Conservation (phyloP, 2,888 invertebrate species). For the Agrochola lota region DNA sequence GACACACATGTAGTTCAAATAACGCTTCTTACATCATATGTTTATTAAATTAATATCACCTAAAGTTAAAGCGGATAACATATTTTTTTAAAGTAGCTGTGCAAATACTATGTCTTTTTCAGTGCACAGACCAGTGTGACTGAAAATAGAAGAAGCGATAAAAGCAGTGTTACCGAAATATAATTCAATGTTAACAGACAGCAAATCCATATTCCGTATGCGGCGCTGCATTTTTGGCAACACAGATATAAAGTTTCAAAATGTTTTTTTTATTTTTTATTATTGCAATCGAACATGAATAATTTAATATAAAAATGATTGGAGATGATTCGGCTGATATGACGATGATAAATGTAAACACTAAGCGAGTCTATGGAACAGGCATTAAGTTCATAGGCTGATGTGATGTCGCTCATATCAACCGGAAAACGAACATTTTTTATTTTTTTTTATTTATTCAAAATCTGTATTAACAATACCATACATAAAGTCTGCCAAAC, state of each 20-base stretch:
- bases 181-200: conserved; percentile 77
- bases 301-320: background rate
- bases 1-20: background rate
- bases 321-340: background rate
- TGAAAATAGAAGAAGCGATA: conserved; percentile 61
- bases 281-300: no score
- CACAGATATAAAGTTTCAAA: conserved; percentile 53
- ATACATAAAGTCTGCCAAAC: no score
- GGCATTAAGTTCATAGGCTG: background rate
- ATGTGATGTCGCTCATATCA: background rate
- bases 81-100: background rate
- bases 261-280: background rate
- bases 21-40: background rate
- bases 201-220: conserved; percentile 69
- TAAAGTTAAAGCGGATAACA: background rate
- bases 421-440: background rate
- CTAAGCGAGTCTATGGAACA: background rate
- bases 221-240: conserved; percentile 65
- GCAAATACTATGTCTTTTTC: conserved; percentile 19
- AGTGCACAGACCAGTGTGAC: conserved; percentile 37
- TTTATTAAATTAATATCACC: background rate
- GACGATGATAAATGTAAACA: background rate
- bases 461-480: no score
- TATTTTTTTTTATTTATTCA: no score
- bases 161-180: conserved; percentile 65